phyloP scores from a whole-genome alignment of 2,797 vertebrate species.

The Alosa sapidissima region DNA sequence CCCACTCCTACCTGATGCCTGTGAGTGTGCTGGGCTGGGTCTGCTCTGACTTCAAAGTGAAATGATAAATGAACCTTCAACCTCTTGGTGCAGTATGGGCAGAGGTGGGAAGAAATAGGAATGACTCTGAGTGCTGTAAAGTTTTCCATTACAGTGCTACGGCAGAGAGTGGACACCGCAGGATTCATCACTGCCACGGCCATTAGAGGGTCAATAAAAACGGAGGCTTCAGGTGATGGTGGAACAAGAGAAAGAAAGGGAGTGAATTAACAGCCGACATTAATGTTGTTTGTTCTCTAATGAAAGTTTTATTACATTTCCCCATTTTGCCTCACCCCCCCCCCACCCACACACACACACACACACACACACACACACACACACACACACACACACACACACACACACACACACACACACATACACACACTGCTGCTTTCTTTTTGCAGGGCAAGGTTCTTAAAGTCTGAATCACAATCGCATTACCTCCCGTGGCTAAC shows the following conservation, averaged over 20 bases:
- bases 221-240: neutral
- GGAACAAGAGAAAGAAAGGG: neutral
- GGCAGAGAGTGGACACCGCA: neutral
- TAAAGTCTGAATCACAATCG: neutral
- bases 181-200: neutral
- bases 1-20: conserved; percentile 12
- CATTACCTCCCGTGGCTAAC: conserved; percentile 15
- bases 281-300: neutral
- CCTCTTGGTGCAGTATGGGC: neutral
- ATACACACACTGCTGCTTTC: neutral
- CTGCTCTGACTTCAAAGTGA: conserved; percentile 15
- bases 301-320: conserved; percentile 4
- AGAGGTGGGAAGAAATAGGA: neutral
- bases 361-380: neutral
- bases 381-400: neutral
- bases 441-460: neutral
- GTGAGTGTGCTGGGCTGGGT: neutral
- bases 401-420: neutral
- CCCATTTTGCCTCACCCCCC: neutral
- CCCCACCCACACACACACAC: neutral
- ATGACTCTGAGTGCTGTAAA: neutral
- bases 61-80: conserved; percentile 20
- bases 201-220: neutral
- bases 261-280: neutral
- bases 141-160: neutral